Percentiles rank a stretch among this genome's conserved stretches.
phyloP scores from a whole-genome alignment of 1,140 invertebrate species.

The Heterodera carotae region DNA sequence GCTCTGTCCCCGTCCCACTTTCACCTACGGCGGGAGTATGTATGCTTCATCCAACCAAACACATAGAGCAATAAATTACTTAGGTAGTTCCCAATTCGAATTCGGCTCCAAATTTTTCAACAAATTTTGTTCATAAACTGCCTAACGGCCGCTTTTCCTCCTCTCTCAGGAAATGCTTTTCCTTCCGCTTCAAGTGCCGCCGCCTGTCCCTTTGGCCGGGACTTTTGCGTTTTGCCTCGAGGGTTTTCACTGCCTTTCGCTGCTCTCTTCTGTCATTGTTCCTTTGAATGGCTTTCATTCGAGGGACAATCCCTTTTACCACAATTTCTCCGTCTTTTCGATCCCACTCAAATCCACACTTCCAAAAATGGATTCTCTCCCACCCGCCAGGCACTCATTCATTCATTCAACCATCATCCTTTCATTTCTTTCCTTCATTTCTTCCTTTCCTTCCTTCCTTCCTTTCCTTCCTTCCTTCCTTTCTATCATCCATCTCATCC shows the following conservation, averaged over 20 bases:
- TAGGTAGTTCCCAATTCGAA: too few species aligned
- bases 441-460: too few species aligned
- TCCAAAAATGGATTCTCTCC: not conserved
- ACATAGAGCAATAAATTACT: too few species aligned
- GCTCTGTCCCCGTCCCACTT: too few species aligned
- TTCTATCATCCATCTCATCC: not conserved
- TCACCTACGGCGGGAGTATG: too few species aligned
- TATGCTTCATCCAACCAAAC: too few species aligned
- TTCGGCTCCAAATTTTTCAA: not conserved
- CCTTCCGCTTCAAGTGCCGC: not conserved
- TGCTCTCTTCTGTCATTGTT: not conserved
- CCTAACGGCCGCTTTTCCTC: not conserved
- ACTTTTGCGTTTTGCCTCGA: not conserved
- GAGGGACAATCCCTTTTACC: too few species aligned
- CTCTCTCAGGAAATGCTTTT: not conserved
- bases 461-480: not conserved
- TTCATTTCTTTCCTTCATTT: not conserved
- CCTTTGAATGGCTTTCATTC: too few species aligned
- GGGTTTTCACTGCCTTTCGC: not conserved
- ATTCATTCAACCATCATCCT: not conserved
- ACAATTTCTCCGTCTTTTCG: not conserved
- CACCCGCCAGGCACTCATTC: not conserved
- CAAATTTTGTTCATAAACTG: not conserved
- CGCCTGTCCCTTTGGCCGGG: too few species aligned
- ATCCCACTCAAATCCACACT: not conserved